Evolutionary conservation across 1,140 invertebrate genomes (phyloP).

Genomic region (Cryptotermes secundus): DNA sequence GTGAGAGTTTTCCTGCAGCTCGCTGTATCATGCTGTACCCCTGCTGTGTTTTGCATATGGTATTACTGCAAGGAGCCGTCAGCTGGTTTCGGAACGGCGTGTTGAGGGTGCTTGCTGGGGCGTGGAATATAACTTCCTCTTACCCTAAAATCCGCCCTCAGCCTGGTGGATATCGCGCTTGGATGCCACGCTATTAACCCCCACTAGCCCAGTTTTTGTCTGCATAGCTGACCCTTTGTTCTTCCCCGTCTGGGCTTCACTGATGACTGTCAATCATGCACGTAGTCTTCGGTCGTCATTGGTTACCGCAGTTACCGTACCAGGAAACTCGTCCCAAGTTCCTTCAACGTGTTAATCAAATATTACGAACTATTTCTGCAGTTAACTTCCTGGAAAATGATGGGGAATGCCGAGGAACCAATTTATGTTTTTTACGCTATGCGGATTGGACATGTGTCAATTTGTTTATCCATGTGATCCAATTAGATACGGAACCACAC

Average conservation of each 20-base stretch:
- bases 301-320: background rate
- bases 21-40: background rate
- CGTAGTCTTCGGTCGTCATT: background rate
- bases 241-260: background rate
- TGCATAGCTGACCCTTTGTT: background rate
- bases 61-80: background rate
- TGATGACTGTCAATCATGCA: background rate
- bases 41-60: conserved; percentile 18
- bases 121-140: conserved; percentile 7
- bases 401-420: no score
- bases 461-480: no score
- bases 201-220: background rate
- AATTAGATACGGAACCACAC: no score
- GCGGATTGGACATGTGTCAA: no score
- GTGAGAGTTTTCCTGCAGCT: background rate
- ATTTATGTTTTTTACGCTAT: no score
- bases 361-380: background rate
- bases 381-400: no score
- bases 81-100: background rate
- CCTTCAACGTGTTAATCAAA: background rate
- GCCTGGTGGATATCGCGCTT: background rate
- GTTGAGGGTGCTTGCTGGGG: background rate
- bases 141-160: background rate
- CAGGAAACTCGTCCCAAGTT: background rate
- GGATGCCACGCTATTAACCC: background rate